phyloP scores from a whole-genome alignment of 2,797 vertebrate species.

The Mus spretus region DNA sequence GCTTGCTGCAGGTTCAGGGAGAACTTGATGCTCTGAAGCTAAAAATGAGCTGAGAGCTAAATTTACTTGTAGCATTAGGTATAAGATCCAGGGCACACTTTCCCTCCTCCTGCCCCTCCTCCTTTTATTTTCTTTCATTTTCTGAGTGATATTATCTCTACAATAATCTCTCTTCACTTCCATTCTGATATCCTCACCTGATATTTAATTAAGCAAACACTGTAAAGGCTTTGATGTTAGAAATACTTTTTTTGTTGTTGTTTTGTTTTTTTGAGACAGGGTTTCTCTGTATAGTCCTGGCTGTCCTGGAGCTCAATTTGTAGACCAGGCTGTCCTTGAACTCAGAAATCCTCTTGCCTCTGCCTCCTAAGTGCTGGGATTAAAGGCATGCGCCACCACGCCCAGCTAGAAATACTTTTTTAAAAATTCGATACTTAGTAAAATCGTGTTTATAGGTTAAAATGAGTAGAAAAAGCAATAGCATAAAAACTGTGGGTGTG shows the following conservation, averaged over 20 bases:
- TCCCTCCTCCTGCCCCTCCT: too few species aligned
- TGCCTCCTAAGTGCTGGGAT: too few species aligned
- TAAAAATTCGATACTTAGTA: neutral
- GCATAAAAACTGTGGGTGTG: neutral
- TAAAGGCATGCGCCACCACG: too few species aligned
- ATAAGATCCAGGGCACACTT: neutral
- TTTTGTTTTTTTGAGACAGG: too few species aligned
- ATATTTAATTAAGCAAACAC: neutral
- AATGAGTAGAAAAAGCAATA: neutral
- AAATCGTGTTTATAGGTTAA: neutral
- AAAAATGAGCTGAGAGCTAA: neutral
- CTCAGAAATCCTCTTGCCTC: too few species aligned
- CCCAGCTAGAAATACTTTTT: too few species aligned
- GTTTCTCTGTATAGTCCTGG: too few species aligned
- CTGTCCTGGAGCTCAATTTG: too few species aligned
- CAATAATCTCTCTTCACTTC: neutral
- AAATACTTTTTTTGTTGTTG: neutral
- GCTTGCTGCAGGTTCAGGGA: neutral
- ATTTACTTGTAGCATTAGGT: conserved; percentile 22
- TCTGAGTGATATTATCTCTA: neutral
- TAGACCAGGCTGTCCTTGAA: too few species aligned
- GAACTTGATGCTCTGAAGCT: neutral
- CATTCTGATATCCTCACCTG: neutral
- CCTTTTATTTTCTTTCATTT: neutral
- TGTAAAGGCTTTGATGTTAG: neutral